phyloP scores from a whole-genome alignment of 2,797 vertebrate species.

The Neopelma chrysocephalum region DNA sequence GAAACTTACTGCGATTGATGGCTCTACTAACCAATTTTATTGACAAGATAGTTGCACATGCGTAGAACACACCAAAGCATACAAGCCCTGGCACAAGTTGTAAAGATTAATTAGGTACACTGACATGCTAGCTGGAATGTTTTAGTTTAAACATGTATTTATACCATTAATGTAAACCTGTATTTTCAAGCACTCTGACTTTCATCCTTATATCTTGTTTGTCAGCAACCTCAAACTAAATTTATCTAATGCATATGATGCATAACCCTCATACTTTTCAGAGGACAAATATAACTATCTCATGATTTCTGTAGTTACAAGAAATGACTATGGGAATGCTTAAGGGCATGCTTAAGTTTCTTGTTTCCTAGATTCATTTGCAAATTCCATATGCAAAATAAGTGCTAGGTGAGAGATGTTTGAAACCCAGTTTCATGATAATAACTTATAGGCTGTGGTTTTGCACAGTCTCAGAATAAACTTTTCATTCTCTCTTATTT shows the following conservation, averaged over 20 bases:
- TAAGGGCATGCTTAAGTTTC: neutral
- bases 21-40: neutral
- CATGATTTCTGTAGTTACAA: neutral
- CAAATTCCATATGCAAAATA: neutral
- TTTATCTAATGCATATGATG: neutral
- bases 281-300: neutral
- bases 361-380: neutral
- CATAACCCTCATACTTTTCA: neutral
- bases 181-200: neutral
- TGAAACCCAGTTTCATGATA: neutral
- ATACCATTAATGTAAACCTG: neutral
- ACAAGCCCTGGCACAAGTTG: neutral
- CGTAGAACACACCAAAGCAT: neutral
- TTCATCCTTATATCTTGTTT: neutral
- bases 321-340: neutral
- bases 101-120: neutral
- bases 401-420: neutral
- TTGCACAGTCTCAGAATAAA: neutral
- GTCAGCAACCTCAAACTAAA: neutral
- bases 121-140: neutral
- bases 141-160: neutral
- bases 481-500: neutral
- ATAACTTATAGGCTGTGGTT: neutral
- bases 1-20: neutral
- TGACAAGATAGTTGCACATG: accelerated